phyloP scores from a whole-genome alignment of 2,888 invertebrate species.

The Diloba caeruleocephala region DNA sequence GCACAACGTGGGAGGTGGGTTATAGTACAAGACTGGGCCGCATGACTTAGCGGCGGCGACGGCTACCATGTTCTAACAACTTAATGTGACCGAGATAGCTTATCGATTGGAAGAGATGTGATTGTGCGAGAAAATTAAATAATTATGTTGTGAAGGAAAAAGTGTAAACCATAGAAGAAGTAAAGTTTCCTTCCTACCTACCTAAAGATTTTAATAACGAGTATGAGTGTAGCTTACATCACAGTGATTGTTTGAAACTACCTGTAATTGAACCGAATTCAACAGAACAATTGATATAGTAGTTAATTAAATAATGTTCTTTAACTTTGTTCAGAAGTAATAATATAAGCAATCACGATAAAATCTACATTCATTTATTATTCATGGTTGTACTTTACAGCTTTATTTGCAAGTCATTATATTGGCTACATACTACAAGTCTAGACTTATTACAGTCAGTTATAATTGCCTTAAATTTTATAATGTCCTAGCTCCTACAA shows the following conservation, averaged over 20 bases:
- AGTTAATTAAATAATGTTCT: conserved; percentile 8
- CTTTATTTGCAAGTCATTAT: conserved; percentile 44
- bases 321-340: conserved; percentile 29
- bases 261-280: not conserved
- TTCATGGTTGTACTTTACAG: conserved; percentile 44
- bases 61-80: conserved; percentile 64
- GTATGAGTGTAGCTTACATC: not conserved
- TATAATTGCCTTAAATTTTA: conserved; percentile 13
- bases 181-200: not conserved
- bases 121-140: conserved; percentile 16
- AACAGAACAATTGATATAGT: not conserved
- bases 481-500: conserved; percentile 6
- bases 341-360: conserved; percentile 52
- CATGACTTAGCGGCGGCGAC: conserved; percentile 66
- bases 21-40: conserved; percentile 63
- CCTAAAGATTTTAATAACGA: too few relatives aligned
- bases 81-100: conserved; percentile 54
- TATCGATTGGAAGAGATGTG: conserved; percentile 37
- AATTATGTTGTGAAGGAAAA: not conserved
- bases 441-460: conserved; percentile 25
- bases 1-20: conserved; percentile 69
- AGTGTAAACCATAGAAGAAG: not conserved
- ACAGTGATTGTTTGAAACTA: not conserved
- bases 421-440: conserved; percentile 14
- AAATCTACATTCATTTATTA: conserved; percentile 52